Evolutionary conservation across 2,888 invertebrate genomes (phyloP), one percentile per base, ranked within the genome.

Genomic region (Eurytoma adleriae): DNA sequence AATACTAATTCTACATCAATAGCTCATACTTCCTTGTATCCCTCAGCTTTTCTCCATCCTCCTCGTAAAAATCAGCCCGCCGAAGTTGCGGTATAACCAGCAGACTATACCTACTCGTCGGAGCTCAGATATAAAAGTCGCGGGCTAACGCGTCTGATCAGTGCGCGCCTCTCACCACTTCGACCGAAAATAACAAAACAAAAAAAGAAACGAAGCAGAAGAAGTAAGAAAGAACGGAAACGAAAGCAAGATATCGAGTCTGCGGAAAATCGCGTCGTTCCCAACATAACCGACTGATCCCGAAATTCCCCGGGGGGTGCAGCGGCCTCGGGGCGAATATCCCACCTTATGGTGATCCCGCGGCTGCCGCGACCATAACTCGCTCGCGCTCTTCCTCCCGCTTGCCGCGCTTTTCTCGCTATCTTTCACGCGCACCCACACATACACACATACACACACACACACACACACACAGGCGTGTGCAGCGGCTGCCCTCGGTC

Each of bases 331-430:
- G 85, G 84, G 86, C 27, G 85, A 87, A 88, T 89, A 90, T 90
- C 89, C 90, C 88, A 88, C 87, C 89, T 90, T 90, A 90, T 90
- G 90, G 89, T 90, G 89, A 90, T 90, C 90, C 89, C 87, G 86
- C 85, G 86, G 85, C 86, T 81, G 82, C 84, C 85, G 88, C 86
- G 83, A 83, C 85, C 86, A 88, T 90, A 90, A 90, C 87, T 89
- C 87, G 85, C 83, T 79, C 83, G 83, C 85, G 84, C 86, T 84
- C 86, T 88, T 88, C 86, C 57, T 27, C 27, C 12, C 56, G 40
- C 69, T 54, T 13, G 67, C 40, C 64, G 18, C 64, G 30, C 40
- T 40, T 40, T 64, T 30, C 40, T 64, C 30, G 54, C 16, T 66
- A 18, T 67, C n/a, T 48, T 48, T 72, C 27, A 40, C 70, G 10